Base-by-base conservation (phyloP, 2,888 invertebrate species). In the Rhabditophanes sp. region DNA sequence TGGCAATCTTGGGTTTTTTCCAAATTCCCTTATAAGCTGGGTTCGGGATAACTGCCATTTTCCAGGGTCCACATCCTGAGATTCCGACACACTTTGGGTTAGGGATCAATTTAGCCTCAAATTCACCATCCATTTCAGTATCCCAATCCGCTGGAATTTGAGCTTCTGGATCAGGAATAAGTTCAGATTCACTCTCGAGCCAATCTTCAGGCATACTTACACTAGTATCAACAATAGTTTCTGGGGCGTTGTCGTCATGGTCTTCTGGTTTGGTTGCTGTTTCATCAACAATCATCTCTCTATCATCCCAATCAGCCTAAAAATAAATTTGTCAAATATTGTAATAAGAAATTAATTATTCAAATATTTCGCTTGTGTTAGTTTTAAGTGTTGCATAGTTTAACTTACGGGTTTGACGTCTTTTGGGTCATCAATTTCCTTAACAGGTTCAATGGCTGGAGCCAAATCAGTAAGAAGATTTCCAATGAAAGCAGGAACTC, bases 241-340 rank as follows among this genome's bases (percentile, higher is more conserved):
- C 78, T 0, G 90, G 88, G 15, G 82, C 83, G 59, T 76, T 76
- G 66, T 96, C 59, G 37, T 61, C 60, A 72, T 93, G 96, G 66
- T 93, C 88, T 0, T 78, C 82, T 0, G 93, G 93, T 65, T 93
- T 93, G 0, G 11, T 35, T 12, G 44, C 75, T 28, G 77, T 74
- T 1, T 82, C 79, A 67, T 90, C 87, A 1, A 82, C 76, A 46
- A 90, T 84, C 39, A 78, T 80, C 66, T 80, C 79, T 53, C 84
- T 75, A 58, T 93, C 93, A 67, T 96, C 96, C 96, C 96, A 96
- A 63, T 87, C 80, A 0, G 75, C 76, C n/a, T n/a, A n/a, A n/a
- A n/a, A n/a, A n/a, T n/a, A n/a, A n/a, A n/a, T n/a, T n/a, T n/a
- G n/a, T n/a, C n/a, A n/a, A n/a, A n/a, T n/a, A n/a, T n/a, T n/a